These are phyloP conservation scores for Malurus elegans DNA, from an alignment of 2,113 vertebrate genomes.

Conservation along the genomic window DNA sequence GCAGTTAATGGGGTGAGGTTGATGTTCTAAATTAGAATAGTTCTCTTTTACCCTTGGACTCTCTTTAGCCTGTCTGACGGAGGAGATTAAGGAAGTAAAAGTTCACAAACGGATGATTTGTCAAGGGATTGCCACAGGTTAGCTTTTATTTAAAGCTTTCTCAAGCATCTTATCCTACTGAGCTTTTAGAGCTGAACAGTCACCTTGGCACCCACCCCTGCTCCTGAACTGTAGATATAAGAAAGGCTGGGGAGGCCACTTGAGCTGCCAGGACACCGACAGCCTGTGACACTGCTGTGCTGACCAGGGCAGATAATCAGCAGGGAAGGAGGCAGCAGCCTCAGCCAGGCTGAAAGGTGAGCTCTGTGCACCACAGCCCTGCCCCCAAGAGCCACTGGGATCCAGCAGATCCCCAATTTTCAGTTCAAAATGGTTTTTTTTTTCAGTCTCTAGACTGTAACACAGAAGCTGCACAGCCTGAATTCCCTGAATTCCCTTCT, in stretches of 20 bases:
- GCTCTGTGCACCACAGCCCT: neutral
- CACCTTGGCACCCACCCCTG: conserved; percentile 45
- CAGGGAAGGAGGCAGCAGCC: neutral
- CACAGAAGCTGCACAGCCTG: neutral
- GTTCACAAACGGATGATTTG: conserved; percentile 61
- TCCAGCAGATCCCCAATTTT: neutral
- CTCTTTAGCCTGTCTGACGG: conserved; percentile 34
- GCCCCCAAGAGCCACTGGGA: neutral
- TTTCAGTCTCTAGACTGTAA: neutral
- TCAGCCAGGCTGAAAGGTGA: neutral
- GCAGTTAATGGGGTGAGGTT: neutral
- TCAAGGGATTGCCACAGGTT: conserved; percentile 53
- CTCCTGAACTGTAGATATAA: neutral
- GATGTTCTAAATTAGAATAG: neutral
- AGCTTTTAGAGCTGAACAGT: conserved; percentile 55
- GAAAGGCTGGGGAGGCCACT: conserved; percentile 35
- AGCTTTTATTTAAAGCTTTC: conserved; percentile 67
- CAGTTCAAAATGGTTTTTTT: neutral
- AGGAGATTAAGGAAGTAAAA: conserved; percentile 63
- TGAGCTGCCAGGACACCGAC: neutral
- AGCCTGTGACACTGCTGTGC: neutral
- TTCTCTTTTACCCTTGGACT: conserved; percentile 10
- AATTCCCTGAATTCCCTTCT: neutral
- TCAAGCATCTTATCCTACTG: conserved; percentile 60
- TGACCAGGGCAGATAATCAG: conserved; percentile 4